These are phyloP conservation scores for Corvus hawaiiensis DNA, from an alignment of 2,113 vertebrate genomes.

Conservation along the genomic window DNA sequence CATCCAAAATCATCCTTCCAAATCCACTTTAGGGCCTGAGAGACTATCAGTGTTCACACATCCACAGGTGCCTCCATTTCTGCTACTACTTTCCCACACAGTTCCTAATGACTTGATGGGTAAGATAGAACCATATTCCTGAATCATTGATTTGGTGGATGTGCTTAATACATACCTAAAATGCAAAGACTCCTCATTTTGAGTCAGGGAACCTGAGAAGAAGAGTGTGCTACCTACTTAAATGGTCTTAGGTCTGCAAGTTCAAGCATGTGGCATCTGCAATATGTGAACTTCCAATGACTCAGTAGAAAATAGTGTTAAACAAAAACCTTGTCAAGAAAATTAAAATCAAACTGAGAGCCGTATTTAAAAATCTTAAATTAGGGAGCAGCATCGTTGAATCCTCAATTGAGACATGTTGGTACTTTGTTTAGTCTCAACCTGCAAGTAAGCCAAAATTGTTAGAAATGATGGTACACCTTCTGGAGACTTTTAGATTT, in stretches of 20 bases:
- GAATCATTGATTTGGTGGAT: not conserved
- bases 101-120: not conserved
- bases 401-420: not conserved
- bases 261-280: not conserved
- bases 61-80: not conserved
- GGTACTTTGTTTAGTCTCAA: not conserved
- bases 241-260: not conserved
- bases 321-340: not conserved
- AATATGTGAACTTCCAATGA: not conserved
- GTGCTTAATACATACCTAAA: not conserved
- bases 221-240: not conserved
- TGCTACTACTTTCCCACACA: not conserved
- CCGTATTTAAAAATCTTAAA: not conserved
- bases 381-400: not conserved
- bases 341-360: not conserved
- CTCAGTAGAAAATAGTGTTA: not conserved
- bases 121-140: not conserved
- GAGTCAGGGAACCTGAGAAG: not conserved
- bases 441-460: not conserved
- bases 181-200: not conserved
- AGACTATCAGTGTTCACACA: not conserved
- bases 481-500: not conserved
- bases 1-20: not conserved
- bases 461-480: not conserved
- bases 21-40: not conserved